Evolutionary conservation across 2,797 vertebrate species (phyloP).

Genomic region (Mormyrops attenuatus): DNA sequence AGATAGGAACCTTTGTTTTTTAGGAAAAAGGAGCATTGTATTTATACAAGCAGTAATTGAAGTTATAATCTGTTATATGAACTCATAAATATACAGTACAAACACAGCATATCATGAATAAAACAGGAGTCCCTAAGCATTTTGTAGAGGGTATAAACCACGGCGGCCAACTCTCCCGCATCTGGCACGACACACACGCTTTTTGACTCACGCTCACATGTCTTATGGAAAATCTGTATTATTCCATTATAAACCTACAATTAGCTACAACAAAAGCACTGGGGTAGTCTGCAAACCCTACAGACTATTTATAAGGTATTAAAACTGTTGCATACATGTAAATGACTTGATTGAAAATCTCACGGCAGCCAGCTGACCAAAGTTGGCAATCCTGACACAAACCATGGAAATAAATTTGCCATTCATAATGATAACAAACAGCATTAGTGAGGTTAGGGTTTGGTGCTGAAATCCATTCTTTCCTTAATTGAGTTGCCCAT

Average conservation of each 20-base stretch:
- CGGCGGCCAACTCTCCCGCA: not conserved
- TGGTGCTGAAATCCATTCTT: not conserved
- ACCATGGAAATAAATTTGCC: not conserved
- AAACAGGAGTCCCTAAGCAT: not conserved
- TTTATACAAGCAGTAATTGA: not conserved
- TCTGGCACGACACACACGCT: not conserved
- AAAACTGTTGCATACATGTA: not conserved
- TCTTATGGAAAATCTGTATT: no score
- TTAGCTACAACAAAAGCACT: not conserved
- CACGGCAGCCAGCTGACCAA: not conserved
- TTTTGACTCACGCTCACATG: not conserved
- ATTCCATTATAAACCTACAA: not conserved
- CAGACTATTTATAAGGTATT: not conserved
- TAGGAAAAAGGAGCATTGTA: not conserved
- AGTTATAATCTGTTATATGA: not conserved
- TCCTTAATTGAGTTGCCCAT: not conserved
- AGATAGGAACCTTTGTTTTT: constrained; percentile 41
- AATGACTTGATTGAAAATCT: not conserved
- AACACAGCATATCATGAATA: not conserved
- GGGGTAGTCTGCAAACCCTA: not conserved
- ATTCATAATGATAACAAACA: not conserved
- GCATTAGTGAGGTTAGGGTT: not conserved
- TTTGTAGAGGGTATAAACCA: not conserved
- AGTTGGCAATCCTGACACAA: not conserved
- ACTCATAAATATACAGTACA: not conserved